Percentiles rank a stretch among this genome's conserved stretches.
Evolutionary conservation across 2,888 invertebrate species (phyloP).

Genomic region (Hemistola chrysoprasaria): DNA sequence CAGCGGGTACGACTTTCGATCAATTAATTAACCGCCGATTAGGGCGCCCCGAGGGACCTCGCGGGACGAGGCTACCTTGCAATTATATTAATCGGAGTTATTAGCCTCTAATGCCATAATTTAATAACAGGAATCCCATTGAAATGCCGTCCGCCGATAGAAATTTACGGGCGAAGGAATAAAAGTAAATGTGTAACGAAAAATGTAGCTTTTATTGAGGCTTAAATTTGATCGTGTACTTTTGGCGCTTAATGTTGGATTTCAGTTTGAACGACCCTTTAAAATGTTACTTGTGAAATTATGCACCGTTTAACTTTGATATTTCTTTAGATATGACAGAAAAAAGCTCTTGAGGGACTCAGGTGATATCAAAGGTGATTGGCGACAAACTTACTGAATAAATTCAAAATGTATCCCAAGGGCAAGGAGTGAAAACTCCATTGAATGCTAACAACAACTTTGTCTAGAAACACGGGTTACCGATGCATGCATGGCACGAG

Average conservation of each 20-base stretch:
- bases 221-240: slow-evolving; percentile 13
- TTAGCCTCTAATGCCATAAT: slow-evolving; percentile 59
- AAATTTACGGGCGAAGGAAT: slow-evolving; percentile 1
- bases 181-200: slow-evolving; percentile 2
- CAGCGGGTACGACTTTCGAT: slow-evolving; percentile 75
- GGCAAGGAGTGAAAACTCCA: too few species aligned
- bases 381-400: too few species aligned
- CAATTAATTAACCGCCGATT: slow-evolving; percentile 79
- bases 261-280: too few species aligned
- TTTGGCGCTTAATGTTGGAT: too few species aligned
- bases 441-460: too few species aligned
- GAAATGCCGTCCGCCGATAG: slow-evolving; percentile 4
- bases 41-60: slow-evolving; percentile 59
- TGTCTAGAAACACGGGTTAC: too few species aligned
- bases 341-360: too few species aligned
- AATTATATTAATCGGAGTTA: slow-evolving; percentile 69
- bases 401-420: too few species aligned
- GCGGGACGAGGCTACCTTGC: slow-evolving; percentile 52
- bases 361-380: too few species aligned
- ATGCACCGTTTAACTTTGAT: not conserved
- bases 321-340: too few species aligned
- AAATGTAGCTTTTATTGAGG: slow-evolving; percentile 8
- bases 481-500: too few species aligned
- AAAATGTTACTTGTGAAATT: not conserved
- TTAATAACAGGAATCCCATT: slow-evolving; percentile 30